Base-by-base conservation (phyloP, 1,140 invertebrate genomes). In the Dreissena polymorpha region DNA sequence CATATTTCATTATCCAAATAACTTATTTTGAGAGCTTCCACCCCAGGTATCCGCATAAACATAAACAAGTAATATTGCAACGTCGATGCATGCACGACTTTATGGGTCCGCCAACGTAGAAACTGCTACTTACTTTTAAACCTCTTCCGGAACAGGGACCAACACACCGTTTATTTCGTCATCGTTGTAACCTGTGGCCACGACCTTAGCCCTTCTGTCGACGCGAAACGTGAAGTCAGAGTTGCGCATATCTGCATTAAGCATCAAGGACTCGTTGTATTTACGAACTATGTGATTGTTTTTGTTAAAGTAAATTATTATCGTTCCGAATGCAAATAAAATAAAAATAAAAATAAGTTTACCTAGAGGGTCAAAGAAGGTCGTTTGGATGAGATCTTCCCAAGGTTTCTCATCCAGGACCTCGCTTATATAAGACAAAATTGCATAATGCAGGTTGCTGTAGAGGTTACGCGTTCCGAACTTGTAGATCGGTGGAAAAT, bases 361-460 rank as follows among this genome's bases (percentile, higher is more conserved):
- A 76, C 81, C 85, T 27, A 86, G 65, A 0, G 85, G 85, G 7
- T 25, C 72, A 21, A 73, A 83, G 13, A 86, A 50, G 27, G 76
- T 18, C 18, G 78, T 25, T 49, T 75, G 69, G 23, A 76, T 78
- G 16, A 84, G 55, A 5, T 84, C 67, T 49, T 86, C 81, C 76
- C 82, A 86, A 7, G 81, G 39, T 39, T 79, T 75, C 8, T 74
- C 80, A 14, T 69, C 81, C 21, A 86, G 23, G 0, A 75, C 65
- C 71, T 86, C 85, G 14, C 74, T 74, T 6, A 83, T 27, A 50
- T 73, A 83, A 3, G 69, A 68, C 0, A 83, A 13, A 23, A 86
- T 64, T 18, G 81, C 85, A 60, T 84, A 86, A 53, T 84, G 75
- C 16, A 86, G 1, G 50, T 84, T 86, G 64, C 68, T 86, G 49